These are phyloP conservation scores for Julus scanicus DNA, from an alignment of 2,888 invertebrate genomes.

Conservation along the genomic window DNA sequence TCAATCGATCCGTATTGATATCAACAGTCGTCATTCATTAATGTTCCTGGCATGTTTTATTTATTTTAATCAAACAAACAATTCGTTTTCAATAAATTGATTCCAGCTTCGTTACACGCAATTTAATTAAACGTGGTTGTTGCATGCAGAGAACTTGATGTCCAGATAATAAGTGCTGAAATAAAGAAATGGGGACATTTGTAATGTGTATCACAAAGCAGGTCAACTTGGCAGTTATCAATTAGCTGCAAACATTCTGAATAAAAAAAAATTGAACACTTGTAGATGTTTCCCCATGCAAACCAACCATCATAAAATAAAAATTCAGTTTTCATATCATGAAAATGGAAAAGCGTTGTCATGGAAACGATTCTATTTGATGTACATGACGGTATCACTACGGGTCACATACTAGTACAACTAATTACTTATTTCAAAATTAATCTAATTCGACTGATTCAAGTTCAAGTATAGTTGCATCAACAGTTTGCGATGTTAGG, in stretches of 20 bases:
- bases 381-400: too few relatives aligned
- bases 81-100: slow-evolving; percentile 42
- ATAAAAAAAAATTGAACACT: not conserved
- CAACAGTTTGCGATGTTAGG: too few relatives aligned
- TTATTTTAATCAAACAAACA: slow-evolving; percentile 42
- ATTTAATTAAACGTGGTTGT: slow-evolving; percentile 25
- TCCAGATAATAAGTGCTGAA: not conserved
- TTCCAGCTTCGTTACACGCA: slow-evolving; percentile 24
- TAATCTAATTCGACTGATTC: not conserved
- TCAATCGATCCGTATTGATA: slow-evolving; percentile 27
- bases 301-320: too few relatives aligned
- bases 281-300: too few relatives aligned
- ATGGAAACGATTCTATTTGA: too few relatives aligned
- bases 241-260: not conserved
- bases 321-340: too few relatives aligned
- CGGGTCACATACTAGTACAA: not conserved
- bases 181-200: not conserved
- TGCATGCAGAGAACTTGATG: not conserved
- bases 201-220: not conserved
- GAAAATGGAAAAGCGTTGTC: too few relatives aligned
- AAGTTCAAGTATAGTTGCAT: not conserved
- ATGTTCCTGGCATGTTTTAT: slow-evolving; percentile 7
- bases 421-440: not conserved
- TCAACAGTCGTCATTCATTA: slow-evolving; percentile 30
- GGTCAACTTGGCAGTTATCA: not conserved